Percentiles rank a stretch among this genome's conserved stretches.
Evolutionary conservation across 2,888 invertebrate genomes (phyloP).

Genomic region (Ormia ochracea): DNA sequence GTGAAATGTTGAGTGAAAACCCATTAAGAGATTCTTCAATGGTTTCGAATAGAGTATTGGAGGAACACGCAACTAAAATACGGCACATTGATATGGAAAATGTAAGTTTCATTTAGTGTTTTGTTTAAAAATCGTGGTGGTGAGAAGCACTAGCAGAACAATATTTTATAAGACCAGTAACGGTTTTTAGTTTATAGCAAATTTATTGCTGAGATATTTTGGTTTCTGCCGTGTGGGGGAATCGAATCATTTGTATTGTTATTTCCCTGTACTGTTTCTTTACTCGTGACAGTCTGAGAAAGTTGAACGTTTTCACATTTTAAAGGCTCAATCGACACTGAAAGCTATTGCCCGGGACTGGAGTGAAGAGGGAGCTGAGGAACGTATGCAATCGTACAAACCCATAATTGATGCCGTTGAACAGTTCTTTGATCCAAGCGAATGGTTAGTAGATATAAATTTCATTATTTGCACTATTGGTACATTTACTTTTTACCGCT

Average conservation of each 20-base stretch:
- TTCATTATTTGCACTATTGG: too few species aligned
- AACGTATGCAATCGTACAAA: constrained; percentile 90
- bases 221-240: constrained; percentile 54
- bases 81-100: constrained; percentile 75
- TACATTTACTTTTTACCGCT: constrained; percentile 3
- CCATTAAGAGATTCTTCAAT: constrained; percentile 60
- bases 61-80: constrained; percentile 68
- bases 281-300: constrained; percentile 65
- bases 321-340: constrained; percentile 92
- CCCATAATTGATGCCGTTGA: constrained; percentile 92
- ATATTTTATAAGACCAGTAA: constrained; percentile 22
- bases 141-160: constrained; percentile 38
- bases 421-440: constrained; percentile 82
- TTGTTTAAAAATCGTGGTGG: not conserved
- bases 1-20: constrained; percentile 80
- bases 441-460: constrained; percentile 77
- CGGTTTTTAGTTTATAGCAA: constrained; percentile 33
- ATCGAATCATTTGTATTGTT: constrained; percentile 42
- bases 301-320: constrained; percentile 76
- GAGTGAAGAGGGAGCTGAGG: constrained; percentile 89
- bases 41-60: constrained; percentile 82
- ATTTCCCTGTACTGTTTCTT: constrained; percentile 44
- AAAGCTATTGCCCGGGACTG: constrained; percentile 98
- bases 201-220: constrained; percentile 56
- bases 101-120: constrained; percentile 66